Evolutionary conservation across 2,888 invertebrate genomes (phyloP).

Genomic region (Heteropelma amictum): DNA sequence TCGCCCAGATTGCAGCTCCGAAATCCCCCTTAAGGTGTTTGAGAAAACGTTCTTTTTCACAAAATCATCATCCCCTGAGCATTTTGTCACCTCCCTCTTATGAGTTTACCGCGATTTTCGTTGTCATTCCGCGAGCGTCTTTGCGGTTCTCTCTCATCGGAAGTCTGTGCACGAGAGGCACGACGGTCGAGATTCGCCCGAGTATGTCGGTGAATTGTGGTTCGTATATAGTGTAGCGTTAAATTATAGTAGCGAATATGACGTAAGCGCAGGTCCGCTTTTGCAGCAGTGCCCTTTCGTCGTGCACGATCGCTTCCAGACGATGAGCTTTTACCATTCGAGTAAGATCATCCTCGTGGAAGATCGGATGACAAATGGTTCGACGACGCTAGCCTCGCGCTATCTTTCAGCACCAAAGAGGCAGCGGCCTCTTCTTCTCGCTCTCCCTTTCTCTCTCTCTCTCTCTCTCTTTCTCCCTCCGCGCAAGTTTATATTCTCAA

Average conservation of each 20-base stretch:
- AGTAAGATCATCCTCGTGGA: slow-evolving; percentile 64
- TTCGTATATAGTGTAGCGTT: slow-evolving; percentile 1
- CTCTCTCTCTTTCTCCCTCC: slow-evolving; percentile 7
- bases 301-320: slow-evolving; percentile 61
- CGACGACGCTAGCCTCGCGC: slow-evolving; percentile 50
- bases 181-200: not conserved
- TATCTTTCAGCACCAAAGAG: slow-evolving; percentile 59
- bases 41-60: too few species aligned
- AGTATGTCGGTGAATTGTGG: slow-evolving; percentile 3
- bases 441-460: not conserved
- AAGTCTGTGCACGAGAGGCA: too few species aligned
- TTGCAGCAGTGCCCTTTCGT: slow-evolving; percentile 34
- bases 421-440: slow-evolving; percentile 10
- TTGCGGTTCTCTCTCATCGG: too few species aligned
- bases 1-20: too few species aligned
- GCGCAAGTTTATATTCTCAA: slow-evolving; percentile 34
- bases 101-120: too few species aligned
- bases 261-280: slow-evolving; percentile 35
- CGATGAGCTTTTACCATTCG: slow-evolving; percentile 61
- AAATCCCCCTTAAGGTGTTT: too few species aligned
- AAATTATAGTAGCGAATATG: slow-evolving; percentile 14
- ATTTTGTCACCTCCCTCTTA: too few species aligned
- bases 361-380: slow-evolving; percentile 67
- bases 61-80: too few species aligned
- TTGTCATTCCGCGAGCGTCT: too few species aligned